Percentiles rank a stretch among this genome's conserved stretches.
These are phyloP conservation scores for Erannis defoliaria DNA, from an alignment of 2,888 invertebrate genomes.

Conservation along the genomic window DNA sequence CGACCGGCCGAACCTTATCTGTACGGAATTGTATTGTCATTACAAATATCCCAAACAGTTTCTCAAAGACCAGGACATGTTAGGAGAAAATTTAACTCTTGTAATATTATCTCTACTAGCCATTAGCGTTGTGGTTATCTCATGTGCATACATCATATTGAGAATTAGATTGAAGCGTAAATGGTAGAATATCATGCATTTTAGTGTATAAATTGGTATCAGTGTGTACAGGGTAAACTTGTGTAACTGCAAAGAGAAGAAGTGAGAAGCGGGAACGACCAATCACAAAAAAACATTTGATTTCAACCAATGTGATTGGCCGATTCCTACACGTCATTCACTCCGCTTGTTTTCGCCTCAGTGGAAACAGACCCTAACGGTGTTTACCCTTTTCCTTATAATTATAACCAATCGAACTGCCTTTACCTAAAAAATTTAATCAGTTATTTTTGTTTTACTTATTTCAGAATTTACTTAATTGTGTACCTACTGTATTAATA, in stretches of 20 bases:
- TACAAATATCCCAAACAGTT: conserved; percentile 90
- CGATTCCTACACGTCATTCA: too few species aligned
- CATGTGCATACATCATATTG: conserved; percentile 89
- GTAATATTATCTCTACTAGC: conserved; percentile 89
- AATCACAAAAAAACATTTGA: too few species aligned
- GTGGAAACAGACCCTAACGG: too few species aligned
- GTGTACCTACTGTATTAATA: not conserved
- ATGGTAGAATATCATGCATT: conserved; percentile 58
- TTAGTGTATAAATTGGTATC: conserved; percentile 7
- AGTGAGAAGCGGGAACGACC: too few species aligned
- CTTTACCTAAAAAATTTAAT: not conserved
- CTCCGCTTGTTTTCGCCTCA: too few species aligned
- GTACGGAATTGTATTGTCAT: conserved; percentile 92
- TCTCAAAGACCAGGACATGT: conserved; percentile 91
- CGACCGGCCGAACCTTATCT: conserved; percentile 90
- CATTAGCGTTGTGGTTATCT: conserved; percentile 88
- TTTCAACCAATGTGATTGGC: too few species aligned
- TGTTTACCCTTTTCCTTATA: conserved; percentile 4
- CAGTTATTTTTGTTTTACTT: not conserved
- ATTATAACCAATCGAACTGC: not conserved
- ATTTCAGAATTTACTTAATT: not conserved
- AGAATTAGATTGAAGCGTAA: conserved; percentile 87
- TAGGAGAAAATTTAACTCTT: conserved; percentile 88
- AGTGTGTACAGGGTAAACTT: conserved; percentile 19
- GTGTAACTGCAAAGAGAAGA: too few species aligned